A percentile compares a stretch with the other conserved stretches of the same genome.
phyloP scores from a whole-genome alignment of 2,797 vertebrate species.

The Acipenser ruthenus region DNA sequence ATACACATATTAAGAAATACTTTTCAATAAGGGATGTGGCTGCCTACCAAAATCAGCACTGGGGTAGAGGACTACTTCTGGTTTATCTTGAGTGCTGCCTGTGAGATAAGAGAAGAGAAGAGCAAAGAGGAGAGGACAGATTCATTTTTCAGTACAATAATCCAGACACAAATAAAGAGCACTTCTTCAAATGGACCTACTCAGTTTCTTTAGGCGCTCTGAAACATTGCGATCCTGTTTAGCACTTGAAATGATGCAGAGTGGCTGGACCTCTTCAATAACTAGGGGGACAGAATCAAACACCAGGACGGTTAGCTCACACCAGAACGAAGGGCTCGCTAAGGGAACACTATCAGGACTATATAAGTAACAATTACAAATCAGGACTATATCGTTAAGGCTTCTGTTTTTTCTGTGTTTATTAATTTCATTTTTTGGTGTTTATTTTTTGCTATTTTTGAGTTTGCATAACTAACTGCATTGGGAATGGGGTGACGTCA shows the following conservation, averaged over 20 bases:
- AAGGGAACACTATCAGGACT: neutral
- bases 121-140: constrained; percentile 14
- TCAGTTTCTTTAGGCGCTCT: constrained; percentile 66
- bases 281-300: constrained; percentile 46
- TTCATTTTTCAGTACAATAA: neutral
- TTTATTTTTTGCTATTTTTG: too few relatives aligned
- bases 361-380: neutral
- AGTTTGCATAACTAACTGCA: too few relatives aligned
- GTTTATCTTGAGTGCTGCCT: constrained; percentile 54
- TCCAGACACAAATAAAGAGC: neutral
- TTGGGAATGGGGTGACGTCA: too few relatives aligned
- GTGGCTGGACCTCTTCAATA: constrained; percentile 71
- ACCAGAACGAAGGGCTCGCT: neutral
- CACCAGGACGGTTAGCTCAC: neutral
- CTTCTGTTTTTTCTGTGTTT: too few relatives aligned
- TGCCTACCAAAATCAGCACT: constrained; percentile 81
- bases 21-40: neutral
- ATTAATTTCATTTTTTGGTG: too few relatives aligned
- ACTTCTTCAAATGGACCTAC: constrained; percentile 30
- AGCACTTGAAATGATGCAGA: constrained; percentile 79
- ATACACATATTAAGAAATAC: too few relatives aligned
- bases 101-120: constrained; percentile 37
- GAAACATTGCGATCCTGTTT: constrained; percentile 81
- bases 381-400: neutral
- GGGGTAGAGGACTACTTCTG: constrained; percentile 81